These are phyloP conservation scores for Lacerta agilis DNA, from an alignment of 2,797 vertebrate genomes.

Conservation along the genomic window DNA sequence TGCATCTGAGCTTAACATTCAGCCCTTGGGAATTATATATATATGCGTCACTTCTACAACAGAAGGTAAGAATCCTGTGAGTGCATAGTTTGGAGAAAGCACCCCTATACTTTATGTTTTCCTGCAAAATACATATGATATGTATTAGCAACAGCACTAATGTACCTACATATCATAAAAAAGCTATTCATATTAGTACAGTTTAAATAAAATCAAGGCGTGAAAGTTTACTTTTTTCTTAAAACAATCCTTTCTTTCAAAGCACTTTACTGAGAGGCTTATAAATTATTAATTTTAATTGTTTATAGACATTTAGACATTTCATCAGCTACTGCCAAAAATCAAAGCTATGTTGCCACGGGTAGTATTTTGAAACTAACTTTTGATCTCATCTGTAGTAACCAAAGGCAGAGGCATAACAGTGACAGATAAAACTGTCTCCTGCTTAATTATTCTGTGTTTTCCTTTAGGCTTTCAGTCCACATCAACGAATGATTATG, in stretches of 20 bases:
- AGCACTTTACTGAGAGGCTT: slow-evolving; percentile 2
- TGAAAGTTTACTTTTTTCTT: not conserved
- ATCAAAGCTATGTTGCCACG: slow-evolving; percentile 49
- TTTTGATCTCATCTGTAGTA: slow-evolving; percentile 63
- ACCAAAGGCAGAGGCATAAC: slow-evolving; percentile 52
- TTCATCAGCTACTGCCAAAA: slow-evolving; percentile 54
- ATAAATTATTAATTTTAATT: slow-evolving; percentile 41
- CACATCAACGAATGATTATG: slow-evolving; percentile 1
- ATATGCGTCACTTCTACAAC: slow-evolving; percentile 9
- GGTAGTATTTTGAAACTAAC: slow-evolving; percentile 59
- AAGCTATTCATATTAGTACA: slow-evolving; percentile 10
- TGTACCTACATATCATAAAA: not conserved
- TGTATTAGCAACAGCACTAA: not conserved
- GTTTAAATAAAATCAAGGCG: not conserved
- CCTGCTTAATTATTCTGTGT: slow-evolving; percentile 62
- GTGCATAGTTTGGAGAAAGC: slow-evolving; percentile 4
- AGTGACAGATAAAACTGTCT: slow-evolving; percentile 56
- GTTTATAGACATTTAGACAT: slow-evolving; percentile 41
- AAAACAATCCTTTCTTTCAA: not conserved
- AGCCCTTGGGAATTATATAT: not conserved
- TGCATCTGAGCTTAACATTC: not conserved
- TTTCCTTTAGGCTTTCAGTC: slow-evolving; percentile 44
- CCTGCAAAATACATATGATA: not conserved
- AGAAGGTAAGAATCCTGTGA: not conserved
- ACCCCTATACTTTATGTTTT: not conserved